Percentiles rank a stretch among this genome's conserved stretches.
These are phyloP conservation scores for Ormia ochracea DNA, from an alignment of 2,888 invertebrate genomes.

Conservation along the genomic window DNA sequence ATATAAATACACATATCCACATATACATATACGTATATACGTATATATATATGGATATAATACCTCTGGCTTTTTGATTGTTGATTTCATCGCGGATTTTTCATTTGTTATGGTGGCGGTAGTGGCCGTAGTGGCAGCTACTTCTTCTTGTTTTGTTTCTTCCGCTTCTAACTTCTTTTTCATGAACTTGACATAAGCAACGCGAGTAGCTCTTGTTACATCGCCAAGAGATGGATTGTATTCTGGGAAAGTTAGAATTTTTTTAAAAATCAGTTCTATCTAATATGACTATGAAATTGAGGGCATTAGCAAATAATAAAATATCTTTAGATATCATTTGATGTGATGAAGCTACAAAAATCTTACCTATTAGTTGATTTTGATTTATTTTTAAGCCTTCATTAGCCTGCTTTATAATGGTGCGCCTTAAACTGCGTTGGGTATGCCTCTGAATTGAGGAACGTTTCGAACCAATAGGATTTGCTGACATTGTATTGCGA, in stretches of 20 bases:
- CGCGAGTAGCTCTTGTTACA: slow-evolving; percentile 86
- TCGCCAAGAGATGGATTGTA: slow-evolving; percentile 88
- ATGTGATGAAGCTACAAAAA: no score
- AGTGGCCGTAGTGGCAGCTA: slow-evolving; percentile 5
- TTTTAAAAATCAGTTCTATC: not conserved
- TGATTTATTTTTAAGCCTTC: slow-evolving; percentile 84
- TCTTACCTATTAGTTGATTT: slow-evolving; percentile 82
- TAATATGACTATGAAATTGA: no score
- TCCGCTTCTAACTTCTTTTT: slow-evolving; percentile 81
- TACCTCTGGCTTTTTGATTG: slow-evolving; percentile 34
- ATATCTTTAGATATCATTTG: no score
- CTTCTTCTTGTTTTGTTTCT: slow-evolving; percentile 60
- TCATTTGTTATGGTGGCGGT: slow-evolving; percentile 41
- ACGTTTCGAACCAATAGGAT: slow-evolving; percentile 88
- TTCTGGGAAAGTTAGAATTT: slow-evolving; percentile 77
- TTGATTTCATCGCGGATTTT: slow-evolving; percentile 13
- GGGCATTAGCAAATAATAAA: no score
- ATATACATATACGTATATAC: no score
- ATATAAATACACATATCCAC: no score
- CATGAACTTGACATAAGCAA: slow-evolving; percentile 93
- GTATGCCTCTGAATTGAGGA: slow-evolving; percentile 82
- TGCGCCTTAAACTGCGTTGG: slow-evolving; percentile 84
- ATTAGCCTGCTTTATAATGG: slow-evolving; percentile 83
- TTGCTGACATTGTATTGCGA: slow-evolving; percentile 81
- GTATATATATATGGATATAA: not conserved